Evolutionary conservation across 2,888 invertebrate genomes (phyloP).

Genomic region (Tanytarsus gracilentus): DNA sequence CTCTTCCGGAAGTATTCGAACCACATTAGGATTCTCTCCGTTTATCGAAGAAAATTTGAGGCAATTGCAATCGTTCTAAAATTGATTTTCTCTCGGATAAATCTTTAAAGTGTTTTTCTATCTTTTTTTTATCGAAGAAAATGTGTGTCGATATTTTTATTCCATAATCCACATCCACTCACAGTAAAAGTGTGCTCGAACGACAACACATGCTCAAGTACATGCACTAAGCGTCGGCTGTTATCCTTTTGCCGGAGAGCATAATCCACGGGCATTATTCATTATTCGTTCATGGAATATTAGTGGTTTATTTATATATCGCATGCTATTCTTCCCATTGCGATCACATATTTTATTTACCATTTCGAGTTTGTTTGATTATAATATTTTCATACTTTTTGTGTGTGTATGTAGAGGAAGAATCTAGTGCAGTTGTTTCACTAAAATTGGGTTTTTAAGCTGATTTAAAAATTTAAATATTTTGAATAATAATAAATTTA

Average conservation of each 20-base stretch:
- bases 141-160: too few species aligned
- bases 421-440: too few species aligned
- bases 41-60: too few species aligned
- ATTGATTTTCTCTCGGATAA: conserved; percentile 9
- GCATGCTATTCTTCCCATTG: background rate
- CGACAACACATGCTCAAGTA: background rate
- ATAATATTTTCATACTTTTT: background rate
- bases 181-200: background rate
- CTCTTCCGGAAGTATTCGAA: too few species aligned
- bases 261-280: conserved; percentile 9
- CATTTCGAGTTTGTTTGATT: background rate
- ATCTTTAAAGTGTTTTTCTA: conserved; percentile 9
- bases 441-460: too few species aligned
- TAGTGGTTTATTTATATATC: conserved; percentile 11
- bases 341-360: conserved; percentile 12
- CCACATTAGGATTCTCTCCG: background rate
- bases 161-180: conserved; percentile 8
- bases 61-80: background rate
- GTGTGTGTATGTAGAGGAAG: too few species aligned
- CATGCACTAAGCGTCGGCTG: too few species aligned
- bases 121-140: too few species aligned
- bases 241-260: background rate
- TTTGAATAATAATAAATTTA: too few species aligned
- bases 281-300: conserved; percentile 6
- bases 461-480: too few species aligned